phyloP scores from a whole-genome alignment of 2,113 vertebrate genomes.

The Benthochromis sp. region DNA sequence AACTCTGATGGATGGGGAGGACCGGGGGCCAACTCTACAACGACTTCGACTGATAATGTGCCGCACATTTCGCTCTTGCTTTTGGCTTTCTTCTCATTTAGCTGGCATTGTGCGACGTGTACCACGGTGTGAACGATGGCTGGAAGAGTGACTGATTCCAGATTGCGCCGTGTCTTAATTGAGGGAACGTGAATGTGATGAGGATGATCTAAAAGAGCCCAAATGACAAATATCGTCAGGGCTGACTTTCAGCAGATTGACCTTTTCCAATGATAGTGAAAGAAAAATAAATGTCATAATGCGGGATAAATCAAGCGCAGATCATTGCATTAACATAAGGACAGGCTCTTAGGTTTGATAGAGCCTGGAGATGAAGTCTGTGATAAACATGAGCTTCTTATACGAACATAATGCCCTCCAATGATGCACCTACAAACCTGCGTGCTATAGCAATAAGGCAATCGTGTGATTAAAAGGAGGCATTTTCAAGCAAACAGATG shows the following conservation, averaged over 20 bases:
- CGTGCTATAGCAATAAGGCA: slow-evolving; percentile 1
- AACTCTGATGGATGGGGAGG: slow-evolving; percentile 61
- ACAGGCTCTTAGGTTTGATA: slow-evolving; percentile 32
- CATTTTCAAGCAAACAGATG: neutral
- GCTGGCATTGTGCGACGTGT: neutral
- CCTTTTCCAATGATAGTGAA: slow-evolving; percentile 50
- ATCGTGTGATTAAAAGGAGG: slow-evolving; percentile 9
- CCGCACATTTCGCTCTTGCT: slow-evolving; percentile 17
- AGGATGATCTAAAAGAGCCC: slow-evolving; percentile 1
- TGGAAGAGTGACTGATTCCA: slow-evolving; percentile 39
- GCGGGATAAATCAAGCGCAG: slow-evolving; percentile 46
- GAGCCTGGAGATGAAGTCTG: slow-evolving; percentile 36
- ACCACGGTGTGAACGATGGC: neutral
- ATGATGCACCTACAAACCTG: slow-evolving; percentile 43
- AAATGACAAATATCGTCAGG: slow-evolving; percentile 44
- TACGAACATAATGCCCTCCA: slow-evolving; percentile 46
- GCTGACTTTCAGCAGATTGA: slow-evolving; percentile 49
- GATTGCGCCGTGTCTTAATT: slow-evolving; percentile 37
- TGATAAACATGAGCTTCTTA: slow-evolving; percentile 48
- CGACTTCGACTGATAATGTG: slow-evolving; percentile 36
- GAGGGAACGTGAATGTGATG: slow-evolving; percentile 7
- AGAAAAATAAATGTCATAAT: slow-evolving; percentile 48
- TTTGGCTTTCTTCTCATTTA: slow-evolving; percentile 51
- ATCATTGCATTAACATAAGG: slow-evolving; percentile 53
- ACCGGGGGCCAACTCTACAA: slow-evolving; percentile 54